Evolutionary conservation across 2,797 vertebrate genomes (phyloP).

Genomic region (Gallirallus australis): DNA sequence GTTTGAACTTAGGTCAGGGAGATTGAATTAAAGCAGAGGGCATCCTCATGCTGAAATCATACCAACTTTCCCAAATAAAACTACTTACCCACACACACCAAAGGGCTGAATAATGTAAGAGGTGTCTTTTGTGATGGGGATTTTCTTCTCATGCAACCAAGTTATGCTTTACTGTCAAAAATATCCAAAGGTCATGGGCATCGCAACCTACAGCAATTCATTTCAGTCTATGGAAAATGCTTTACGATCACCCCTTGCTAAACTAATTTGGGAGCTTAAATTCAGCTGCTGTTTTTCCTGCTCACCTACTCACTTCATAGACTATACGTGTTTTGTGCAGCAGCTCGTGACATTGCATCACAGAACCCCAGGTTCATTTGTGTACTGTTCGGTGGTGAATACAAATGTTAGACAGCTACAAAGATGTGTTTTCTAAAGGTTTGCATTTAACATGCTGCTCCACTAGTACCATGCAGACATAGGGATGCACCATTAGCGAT

Average conservation of each 20-base stretch:
- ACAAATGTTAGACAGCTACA: not conserved
- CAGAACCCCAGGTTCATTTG: not conserved
- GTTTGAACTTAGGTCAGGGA: conserved; percentile 69
- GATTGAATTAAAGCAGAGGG: conserved; percentile 63
- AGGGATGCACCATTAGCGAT: not conserved
- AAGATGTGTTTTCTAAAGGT: not conserved
- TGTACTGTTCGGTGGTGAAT: not conserved
- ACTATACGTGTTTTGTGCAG: not conserved
- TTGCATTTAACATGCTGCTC: not conserved
- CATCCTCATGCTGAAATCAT: conserved; percentile 14
- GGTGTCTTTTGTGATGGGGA: not conserved
- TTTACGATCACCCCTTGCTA: not conserved
- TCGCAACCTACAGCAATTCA: conserved; percentile 1
- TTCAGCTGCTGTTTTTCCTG: not conserved
- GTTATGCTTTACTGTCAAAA: conserved; percentile 26
- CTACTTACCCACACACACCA: not conserved
- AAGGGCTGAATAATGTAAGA: conserved; percentile 31
- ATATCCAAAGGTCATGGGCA: conserved; percentile 42
- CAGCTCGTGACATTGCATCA: not conserved
- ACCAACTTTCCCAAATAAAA: conserved; percentile 46
- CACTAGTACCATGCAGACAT: not conserved
- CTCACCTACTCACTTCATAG: not conserved
- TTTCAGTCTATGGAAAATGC: conserved; percentile 13
- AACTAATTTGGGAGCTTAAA: conserved; percentile 1
- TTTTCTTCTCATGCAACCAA: conserved; percentile 27